phyloP scores from a whole-genome alignment of 2,113 vertebrate genomes.

The Lophochroa leadbeateri region DNA sequence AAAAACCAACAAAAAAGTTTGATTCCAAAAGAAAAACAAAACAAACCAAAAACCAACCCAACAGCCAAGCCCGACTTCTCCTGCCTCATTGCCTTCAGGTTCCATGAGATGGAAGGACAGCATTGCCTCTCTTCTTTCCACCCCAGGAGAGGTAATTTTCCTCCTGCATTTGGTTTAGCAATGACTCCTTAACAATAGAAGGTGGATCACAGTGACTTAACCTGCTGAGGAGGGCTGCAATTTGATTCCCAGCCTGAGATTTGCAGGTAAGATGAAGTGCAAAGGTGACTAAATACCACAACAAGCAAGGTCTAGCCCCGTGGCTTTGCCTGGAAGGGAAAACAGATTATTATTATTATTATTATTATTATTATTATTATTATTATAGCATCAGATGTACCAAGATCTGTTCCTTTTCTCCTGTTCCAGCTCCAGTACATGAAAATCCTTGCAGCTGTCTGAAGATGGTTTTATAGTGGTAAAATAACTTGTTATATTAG shows the following conservation, averaged over 20 bases:
- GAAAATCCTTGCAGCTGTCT: constrained; percentile 51
- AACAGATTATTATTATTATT: constrained; percentile 20
- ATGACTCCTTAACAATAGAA: constrained; percentile 55
- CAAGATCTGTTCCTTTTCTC: constrained; percentile 51
- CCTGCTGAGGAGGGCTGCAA: constrained; percentile 52
- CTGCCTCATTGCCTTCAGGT: neutral
- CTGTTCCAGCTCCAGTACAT: constrained; percentile 31
- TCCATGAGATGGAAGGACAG: neutral
- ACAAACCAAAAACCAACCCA: neutral
- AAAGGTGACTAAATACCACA: constrained; percentile 70
- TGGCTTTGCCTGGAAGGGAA: constrained; percentile 59
- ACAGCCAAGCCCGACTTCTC: neutral
- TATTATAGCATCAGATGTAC: constrained; percentile 37
- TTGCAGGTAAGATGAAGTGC: constrained; percentile 63
- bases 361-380: constrained; percentile 16
- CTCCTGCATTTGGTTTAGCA: constrained; percentile 47
- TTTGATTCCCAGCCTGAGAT: constrained; percentile 65
- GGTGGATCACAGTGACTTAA: constrained; percentile 61
- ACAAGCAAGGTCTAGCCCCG: constrained; percentile 54
- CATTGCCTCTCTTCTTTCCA: constrained; percentile 18
- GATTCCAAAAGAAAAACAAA: neutral
- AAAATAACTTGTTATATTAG: constrained; percentile 11
- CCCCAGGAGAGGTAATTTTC: constrained; percentile 54
- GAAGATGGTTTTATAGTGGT: constrained; percentile 7
- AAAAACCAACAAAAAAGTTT: neutral